Base-by-base conservation (phyloP, 2,797 vertebrate genomes). In the Arrhamphus sclerolepis region DNA sequence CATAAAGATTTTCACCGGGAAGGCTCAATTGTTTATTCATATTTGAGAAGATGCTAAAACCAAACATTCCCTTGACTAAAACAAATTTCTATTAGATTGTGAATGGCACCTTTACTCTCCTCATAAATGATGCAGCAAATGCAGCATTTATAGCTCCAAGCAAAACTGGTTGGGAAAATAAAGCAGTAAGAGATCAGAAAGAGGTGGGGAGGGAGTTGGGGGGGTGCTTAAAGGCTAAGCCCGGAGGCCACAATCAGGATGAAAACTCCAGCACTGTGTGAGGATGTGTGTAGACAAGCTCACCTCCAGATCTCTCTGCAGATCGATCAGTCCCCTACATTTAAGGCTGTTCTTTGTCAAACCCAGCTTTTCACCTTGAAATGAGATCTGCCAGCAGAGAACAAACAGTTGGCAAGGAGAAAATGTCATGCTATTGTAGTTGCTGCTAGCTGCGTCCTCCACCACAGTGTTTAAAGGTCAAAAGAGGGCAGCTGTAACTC, bases 401-500 rank as follows among this genome's bases (percentile, higher is more conserved):
- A 80, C 58, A 76, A 86, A 82, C 51, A 61, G 68, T 18, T 55
- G 3, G 60, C 62, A 24, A 77, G 50, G 71, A 80, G 64, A 77
- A 68, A 64, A 78, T 66, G 54, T 74, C 72, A 56, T 56, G 21
- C 34, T 78, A 26, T 77, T 49, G 54, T 48, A 4, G 2, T 46
- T 17, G 34, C 54, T 40, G 5, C 56, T 51, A 57, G 46, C 54
- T 8, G 3, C 49, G 57, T 56, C 70, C 50, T 60, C 60, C 56
- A 51, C 77, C 46, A 4, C 73, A 81, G 79, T 65, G 74, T 28
- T 81, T 74, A 72, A 80, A 78, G 85, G 82, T 88, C 83, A 87
- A 54, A 59, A 47, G 62, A 80, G 72, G 66, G 48, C 68, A 63
- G 57, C n/a, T 56, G 17, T 80, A 81, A 82, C 79, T 82, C 54